Base-by-base conservation (phyloP, 2,113 vertebrate species). In the Diphyllodes magnificus region DNA sequence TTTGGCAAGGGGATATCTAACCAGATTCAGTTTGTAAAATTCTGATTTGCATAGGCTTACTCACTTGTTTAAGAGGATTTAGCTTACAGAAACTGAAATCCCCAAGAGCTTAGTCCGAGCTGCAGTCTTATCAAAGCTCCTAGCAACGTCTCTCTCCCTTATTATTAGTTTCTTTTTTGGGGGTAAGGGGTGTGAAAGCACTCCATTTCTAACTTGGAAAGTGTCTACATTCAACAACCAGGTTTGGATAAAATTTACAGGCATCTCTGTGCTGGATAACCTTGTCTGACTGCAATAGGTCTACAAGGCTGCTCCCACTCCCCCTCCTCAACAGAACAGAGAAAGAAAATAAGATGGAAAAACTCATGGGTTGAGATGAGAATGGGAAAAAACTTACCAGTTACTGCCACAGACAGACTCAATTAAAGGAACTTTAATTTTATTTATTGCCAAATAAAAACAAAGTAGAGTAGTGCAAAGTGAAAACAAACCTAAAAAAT, bases 21-120 rank as follows among this genome's bases (percentile, higher is more conserved):
- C 42, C 19, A 49, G 61, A 66, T 91, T 91, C 24, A 16, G 31
- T 82, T 61, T 86, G 42, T 70, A 57, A 79, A 75, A 82, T 66
- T 86, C 44, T 47, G 54, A 18, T 94, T 91, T 93, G 24, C 61
- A 71, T 75, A 53, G 50, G 20, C 61, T 93, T 88, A 66, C 51
- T 86, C 31, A 70, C 31, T 80, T 59, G 18, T 91, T 93, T 82
- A 71, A 79, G 61, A 88, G 71, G 76, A 88, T 94, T 91, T 88
- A 76, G 8, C 9, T 66, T 79, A 82, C 15, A 71, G 39, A 53
- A 93, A 63, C 42, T 53, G 44, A 82, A 91, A 93, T 88, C 18
- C n/a, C 21, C 3, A 9, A 39, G 35, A 54, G 35, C 28, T 77
- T 65, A 57, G 18, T 77, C 44, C 1, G 1, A 86, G 35, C 15